Percentiles rank a stretch among this genome's conserved stretches.
These are phyloP conservation scores for Periplaneta americana DNA, from an alignment of 1,140 invertebrate genomes.

Conservation along the genomic window DNA sequence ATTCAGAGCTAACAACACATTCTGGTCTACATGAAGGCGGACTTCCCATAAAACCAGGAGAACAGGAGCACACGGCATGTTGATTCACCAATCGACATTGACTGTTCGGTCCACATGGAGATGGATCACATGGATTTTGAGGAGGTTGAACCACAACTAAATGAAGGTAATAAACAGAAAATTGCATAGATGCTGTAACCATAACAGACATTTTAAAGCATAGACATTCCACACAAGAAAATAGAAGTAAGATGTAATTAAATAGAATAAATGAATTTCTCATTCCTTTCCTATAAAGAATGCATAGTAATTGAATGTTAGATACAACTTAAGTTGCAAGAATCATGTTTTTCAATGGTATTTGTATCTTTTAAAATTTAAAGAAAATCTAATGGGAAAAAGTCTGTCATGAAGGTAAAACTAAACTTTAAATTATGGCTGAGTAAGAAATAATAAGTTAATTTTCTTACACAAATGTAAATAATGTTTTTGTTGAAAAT, in stretches of 20 bases:
- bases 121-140: slow-evolving; percentile 60
- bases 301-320: too few species aligned
- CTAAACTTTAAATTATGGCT: too few species aligned
- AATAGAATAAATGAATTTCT: neutral
- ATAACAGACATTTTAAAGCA: neutral
- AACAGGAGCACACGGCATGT: slow-evolving; percentile 50
- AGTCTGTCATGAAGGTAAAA: too few species aligned
- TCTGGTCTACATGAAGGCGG: slow-evolving; percentile 40
- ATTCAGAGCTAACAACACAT: slow-evolving; percentile 43
- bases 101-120: slow-evolving; percentile 71
- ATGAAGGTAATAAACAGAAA: slow-evolving; percentile 4
- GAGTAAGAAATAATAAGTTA: too few species aligned
- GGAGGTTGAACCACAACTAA: slow-evolving; percentile 18
- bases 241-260: neutral
- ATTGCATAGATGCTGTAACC: neutral
- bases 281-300: too few species aligned
- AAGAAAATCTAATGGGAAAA: too few species aligned
- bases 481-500: too few species aligned
- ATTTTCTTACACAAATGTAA: too few species aligned
- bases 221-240: neutral
- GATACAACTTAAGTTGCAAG: too few species aligned
- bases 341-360: too few species aligned
- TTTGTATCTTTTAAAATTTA: too few species aligned
- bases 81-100: slow-evolving; percentile 49
- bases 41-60: slow-evolving; percentile 47